phyloP scores from a whole-genome alignment of 2,797 vertebrate genomes.

The Pangasius mekongensis region DNA sequence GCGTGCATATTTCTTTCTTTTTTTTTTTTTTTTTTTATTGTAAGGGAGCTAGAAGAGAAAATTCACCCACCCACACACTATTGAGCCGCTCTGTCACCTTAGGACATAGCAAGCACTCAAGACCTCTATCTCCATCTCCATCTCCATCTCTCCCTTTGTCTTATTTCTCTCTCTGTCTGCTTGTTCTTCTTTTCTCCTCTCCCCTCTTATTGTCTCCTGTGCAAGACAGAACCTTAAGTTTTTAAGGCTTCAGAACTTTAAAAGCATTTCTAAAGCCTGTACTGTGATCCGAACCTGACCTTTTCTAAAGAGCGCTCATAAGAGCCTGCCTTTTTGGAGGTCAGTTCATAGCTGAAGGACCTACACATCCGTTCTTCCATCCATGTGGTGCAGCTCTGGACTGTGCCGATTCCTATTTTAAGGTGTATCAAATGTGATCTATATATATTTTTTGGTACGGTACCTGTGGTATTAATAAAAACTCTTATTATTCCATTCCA shows the following conservation, averaged over 20 bases:
- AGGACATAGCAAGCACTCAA: slow-evolving; percentile 43
- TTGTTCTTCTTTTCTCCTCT: not conserved
- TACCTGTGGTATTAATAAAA: not conserved
- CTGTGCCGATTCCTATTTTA: not conserved
- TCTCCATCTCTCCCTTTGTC: not conserved
- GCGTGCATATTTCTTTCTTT: not conserved
- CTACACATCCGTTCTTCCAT: not conserved
- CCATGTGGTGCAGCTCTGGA: not conserved
- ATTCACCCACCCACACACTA: slow-evolving; percentile 51
- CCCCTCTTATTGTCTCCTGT: not conserved
- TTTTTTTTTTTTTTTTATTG: slow-evolving; percentile 17
- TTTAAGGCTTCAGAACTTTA: not conserved
- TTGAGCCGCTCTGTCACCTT: slow-evolving; percentile 50
- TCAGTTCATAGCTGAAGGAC: not conserved
- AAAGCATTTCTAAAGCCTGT: not conserved
- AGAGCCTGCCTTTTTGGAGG: not conserved
- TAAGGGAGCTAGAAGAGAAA: slow-evolving; percentile 44
- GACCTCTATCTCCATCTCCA: slow-evolving; percentile 27
- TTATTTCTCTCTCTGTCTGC: not conserved
- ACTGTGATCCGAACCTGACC: not conserved
- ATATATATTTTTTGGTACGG: too few species aligned
- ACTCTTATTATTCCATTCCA: not conserved
- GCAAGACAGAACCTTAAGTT: not conserved
- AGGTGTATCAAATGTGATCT: not conserved
- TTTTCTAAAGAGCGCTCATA: not conserved